A percentile compares a stretch with the other conserved stretches of the same genome.
Evolutionary conservation across 2,797 vertebrate species (phyloP).

Genomic region (Sebastolobus altivelis): DNA sequence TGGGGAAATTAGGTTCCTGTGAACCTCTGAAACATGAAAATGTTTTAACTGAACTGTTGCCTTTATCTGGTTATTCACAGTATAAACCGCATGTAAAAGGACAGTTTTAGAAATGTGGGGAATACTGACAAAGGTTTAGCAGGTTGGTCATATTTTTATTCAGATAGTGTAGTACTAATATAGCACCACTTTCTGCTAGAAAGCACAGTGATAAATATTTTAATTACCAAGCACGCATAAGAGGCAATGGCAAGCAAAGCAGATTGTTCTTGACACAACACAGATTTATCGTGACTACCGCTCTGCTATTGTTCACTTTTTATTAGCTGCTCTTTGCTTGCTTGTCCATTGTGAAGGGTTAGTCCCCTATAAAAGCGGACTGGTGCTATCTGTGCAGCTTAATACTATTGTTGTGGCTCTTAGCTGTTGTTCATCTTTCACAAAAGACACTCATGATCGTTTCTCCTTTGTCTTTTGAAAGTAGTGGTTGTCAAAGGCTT

Average conservation of each 20-base stretch:
- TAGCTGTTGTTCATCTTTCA: constrained; percentile 30
- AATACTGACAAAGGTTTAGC: background rate
- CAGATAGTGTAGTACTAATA: constrained; percentile 32
- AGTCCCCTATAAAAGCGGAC: constrained; percentile 34
- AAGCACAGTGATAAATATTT: constrained; percentile 59
- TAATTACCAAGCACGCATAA: constrained; percentile 38
- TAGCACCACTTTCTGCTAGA: constrained; percentile 26
- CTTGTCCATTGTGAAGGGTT: constrained; percentile 30
- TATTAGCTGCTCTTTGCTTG: constrained; percentile 47
- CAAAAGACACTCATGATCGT: constrained; percentile 38
- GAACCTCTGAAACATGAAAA: constrained; percentile 22
- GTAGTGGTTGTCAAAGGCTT: constrained; percentile 21
- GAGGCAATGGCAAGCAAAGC: constrained; percentile 45
- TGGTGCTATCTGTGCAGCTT: constrained; percentile 37
- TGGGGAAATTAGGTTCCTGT: constrained; percentile 20
- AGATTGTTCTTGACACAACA: constrained; percentile 52
- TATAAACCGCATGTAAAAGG: background rate
- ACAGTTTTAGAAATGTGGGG: background rate
- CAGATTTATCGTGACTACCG: constrained; percentile 54
- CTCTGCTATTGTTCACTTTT: constrained; percentile 52
- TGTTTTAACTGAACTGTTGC: constrained; percentile 15
- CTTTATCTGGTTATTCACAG: constrained; percentile 5
- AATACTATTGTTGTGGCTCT: constrained; percentile 38
- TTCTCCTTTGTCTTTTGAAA: constrained; percentile 44
- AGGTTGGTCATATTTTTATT: constrained; percentile 31